phyloP scores from a whole-genome alignment of 2,888 invertebrate species.

The Drosophila picticornis region DNA sequence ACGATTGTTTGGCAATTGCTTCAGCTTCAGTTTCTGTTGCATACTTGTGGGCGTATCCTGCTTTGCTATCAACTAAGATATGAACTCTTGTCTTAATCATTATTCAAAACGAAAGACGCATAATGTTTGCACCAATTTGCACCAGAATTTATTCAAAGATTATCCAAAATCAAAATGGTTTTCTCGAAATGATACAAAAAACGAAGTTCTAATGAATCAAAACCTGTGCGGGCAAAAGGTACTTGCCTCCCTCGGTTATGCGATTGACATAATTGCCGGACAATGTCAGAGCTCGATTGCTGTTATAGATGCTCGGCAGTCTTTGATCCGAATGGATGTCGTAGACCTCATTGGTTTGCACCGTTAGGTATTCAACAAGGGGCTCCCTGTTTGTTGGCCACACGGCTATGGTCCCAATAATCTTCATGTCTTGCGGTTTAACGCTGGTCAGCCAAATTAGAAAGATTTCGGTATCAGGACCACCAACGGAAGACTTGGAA shows the following conservation, averaged over 20 bases:
- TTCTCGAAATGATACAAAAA: background rate
- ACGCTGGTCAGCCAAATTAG: slow-evolving; percentile 82
- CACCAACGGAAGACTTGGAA: fast-evolving
- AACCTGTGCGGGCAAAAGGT: slow-evolving; percentile 73
- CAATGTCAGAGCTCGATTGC: slow-evolving; percentile 69
- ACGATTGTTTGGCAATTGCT: background rate
- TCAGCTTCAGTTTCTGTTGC: background rate
- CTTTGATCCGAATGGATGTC: slow-evolving; percentile 71
- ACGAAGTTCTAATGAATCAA: slow-evolving; percentile 33
- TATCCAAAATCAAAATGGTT: slow-evolving; percentile 13
- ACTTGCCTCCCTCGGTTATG: slow-evolving; percentile 68
- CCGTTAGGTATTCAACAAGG: slow-evolving; percentile 62
- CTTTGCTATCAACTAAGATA: background rate
- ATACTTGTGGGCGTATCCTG: background rate
- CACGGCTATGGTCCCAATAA: slow-evolving; percentile 71
- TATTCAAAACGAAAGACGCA: background rate
- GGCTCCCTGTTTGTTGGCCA: slow-evolving; percentile 66
- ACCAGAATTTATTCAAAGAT: slow-evolving; percentile 19
- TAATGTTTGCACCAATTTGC: background rate
- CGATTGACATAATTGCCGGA: slow-evolving; percentile 59
- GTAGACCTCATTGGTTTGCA: slow-evolving; percentile 75
- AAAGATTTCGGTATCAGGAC: slow-evolving; percentile 48
- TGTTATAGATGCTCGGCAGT: slow-evolving; percentile 58
- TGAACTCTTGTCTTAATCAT: background rate
- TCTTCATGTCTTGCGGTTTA: slow-evolving; percentile 59